A percentile compares a stretch with the other conserved stretches of the same genome.
Evolutionary conservation across 1,140 invertebrate genomes (phyloP).

Genomic region (Cydia amplana): DNA sequence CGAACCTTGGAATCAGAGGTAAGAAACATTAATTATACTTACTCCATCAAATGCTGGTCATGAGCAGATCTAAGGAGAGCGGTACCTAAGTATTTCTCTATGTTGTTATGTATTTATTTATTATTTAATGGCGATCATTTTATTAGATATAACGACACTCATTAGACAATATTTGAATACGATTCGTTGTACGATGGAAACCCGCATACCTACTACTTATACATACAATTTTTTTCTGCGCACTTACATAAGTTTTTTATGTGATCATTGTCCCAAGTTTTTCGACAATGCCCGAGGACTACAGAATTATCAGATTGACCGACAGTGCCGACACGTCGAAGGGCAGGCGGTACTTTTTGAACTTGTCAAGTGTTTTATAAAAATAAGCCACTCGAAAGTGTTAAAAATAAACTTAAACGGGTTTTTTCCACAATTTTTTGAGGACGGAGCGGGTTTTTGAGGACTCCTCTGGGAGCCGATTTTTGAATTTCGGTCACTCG

Average conservation of each 20-base stretch:
- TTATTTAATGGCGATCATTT: no score
- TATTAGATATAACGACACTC: no score
- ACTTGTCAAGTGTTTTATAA: conserved; percentile 38
- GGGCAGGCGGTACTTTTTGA: conserved; percentile 40
- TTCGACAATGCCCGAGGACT: conserved; percentile 49
- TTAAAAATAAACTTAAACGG: conserved; percentile 50
- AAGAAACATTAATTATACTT: not conserved
- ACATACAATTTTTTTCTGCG: conserved; percentile 43
- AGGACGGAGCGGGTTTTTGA: not conserved
- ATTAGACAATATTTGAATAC: no score
- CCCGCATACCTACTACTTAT: conserved; percentile 26
- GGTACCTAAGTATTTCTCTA: no score
- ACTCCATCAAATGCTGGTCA: no score
- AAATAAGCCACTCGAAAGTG: conserved; percentile 52
- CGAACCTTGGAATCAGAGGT: conserved; percentile 1
- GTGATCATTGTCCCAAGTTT: conserved; percentile 54
- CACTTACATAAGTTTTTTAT: conserved; percentile 47
- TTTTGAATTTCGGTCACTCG: no score
- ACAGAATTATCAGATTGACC: conserved; percentile 45
- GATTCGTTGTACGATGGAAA: conserved; percentile 43
- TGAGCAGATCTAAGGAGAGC: not conserved
- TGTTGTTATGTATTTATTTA: no score
- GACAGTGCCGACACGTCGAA: conserved; percentile 35
- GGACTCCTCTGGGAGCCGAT: no score
- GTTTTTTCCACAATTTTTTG: not conserved